These are phyloP conservation scores for Spilosoma lubricipeda DNA, from an alignment of 2,888 invertebrate genomes.

Conservation along the genomic window DNA sequence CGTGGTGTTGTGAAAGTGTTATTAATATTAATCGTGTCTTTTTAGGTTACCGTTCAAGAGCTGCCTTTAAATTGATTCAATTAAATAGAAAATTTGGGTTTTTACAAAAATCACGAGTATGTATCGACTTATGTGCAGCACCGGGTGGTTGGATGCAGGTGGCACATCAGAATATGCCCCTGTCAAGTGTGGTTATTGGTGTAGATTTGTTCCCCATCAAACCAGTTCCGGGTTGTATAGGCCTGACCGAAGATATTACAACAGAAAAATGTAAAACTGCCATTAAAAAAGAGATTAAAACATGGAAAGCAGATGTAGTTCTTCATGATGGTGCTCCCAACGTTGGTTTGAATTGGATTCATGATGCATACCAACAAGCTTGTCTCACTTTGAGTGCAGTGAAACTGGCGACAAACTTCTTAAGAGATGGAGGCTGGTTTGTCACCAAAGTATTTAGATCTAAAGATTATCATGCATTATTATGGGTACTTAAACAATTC, in stretches of 20 bases:
- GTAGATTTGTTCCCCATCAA: constrained; percentile 98
- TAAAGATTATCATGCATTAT: constrained; percentile 97
- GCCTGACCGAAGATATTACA: constrained; percentile 97
- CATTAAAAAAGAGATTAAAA: constrained; percentile 94
- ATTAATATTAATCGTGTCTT: constrained; percentile 29
- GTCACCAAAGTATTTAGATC: constrained; percentile 99
- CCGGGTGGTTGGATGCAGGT: constrained; percentile 99
- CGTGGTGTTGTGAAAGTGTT: constrained; percentile 5
- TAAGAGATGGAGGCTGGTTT: constrained; percentile 98
- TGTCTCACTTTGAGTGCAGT: constrained; percentile 96
- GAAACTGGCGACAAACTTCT: constrained; percentile 95
- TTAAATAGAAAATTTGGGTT: constrained; percentile 99
- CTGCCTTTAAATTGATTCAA: constrained; percentile 99
- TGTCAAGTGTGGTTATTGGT: constrained; percentile 97
- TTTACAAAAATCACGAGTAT: constrained; percentile 97
- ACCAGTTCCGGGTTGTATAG: constrained; percentile 95
- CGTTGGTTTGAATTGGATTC: constrained; percentile 98
- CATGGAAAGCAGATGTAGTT: constrained; percentile 98
- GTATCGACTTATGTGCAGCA: constrained; percentile 99
- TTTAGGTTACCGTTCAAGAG: constrained; percentile 97
- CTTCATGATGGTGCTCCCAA: constrained; percentile 99
- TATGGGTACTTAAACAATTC: constrained; percentile 98
- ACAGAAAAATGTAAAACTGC: constrained; percentile 96
- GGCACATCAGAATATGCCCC: constrained; percentile 98
- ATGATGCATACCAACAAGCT: constrained; percentile 98